Evolutionary conservation across 2,888 invertebrate species (phyloP), one percentile per base, ranked within the genome.

Genomic region (Pilophorus perplexus): DNA sequence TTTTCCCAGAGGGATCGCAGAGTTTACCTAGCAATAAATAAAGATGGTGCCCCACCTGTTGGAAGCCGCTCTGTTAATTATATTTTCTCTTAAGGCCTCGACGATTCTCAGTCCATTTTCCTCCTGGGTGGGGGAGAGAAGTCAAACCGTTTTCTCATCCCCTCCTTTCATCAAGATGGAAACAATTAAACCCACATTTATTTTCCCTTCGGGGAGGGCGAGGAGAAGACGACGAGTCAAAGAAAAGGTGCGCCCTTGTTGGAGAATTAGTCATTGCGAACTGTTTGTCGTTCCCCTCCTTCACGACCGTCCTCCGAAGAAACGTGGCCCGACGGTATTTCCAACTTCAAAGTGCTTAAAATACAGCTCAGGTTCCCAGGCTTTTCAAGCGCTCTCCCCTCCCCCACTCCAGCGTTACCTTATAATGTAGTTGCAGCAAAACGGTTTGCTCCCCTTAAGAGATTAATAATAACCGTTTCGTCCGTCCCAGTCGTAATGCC

Each of bases 161-260:
- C 33, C 33, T 33, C 14, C 28, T 23, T 28, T 52, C 52, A 52
- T 22, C 37, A 38, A 52, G 66, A 46, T 23, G 37, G 66, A 44
- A 66, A 66, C 66, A 66, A 66, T 66, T 66, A 66, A 44, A 54
- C 28, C 28, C 44, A 66, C 66, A 66, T 66, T 66, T 66, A 66
- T 66, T 66, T 57, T 44, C 22, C n/a, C 38, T 52, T 37, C n/a
- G 40, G 10, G 46, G 10, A n/a, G n/a, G 27, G 27, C 42, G 16
- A 64, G 14, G 62, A 22, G 28, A 22, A 50, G 48, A 23, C 14
- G 2, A 10, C n/a, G 25, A n/a, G 22, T 3, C 6, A 20, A 23
- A 16, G 10, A 18, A n/a, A 20, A 50, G 48, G 25, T 6, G 48
- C 18, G 25, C 33, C 22, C 25, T 52, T 52, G 18, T 52, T 16